Conservation (phyloP, 2,888 invertebrate genomes). For the Brenthis daphne region DNA sequence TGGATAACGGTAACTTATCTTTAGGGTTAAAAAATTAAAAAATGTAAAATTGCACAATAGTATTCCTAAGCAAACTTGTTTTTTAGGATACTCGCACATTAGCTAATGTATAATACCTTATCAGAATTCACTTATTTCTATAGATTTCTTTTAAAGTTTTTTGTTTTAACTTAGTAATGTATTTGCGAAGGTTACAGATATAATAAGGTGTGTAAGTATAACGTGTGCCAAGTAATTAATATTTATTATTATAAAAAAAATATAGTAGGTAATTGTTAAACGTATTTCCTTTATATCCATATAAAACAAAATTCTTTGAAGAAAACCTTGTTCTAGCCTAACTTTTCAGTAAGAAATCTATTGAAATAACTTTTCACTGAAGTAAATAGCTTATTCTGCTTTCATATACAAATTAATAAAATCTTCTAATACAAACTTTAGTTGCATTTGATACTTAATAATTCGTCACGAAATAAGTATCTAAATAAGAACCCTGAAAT, state of each 20-base stretch:
- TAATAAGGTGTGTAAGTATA: neutral
- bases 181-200: conserved; percentile 12
- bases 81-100: conserved; percentile 16
- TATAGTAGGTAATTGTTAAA: neutral
- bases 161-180: neutral
- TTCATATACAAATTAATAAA: too few species aligned
- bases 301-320: neutral
- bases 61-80: conserved; percentile 23
- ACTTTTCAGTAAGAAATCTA: too few species aligned
- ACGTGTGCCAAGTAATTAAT: conserved; percentile 10
- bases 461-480: neutral
- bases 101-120: conserved; percentile 25
- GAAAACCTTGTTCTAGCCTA: neutral
- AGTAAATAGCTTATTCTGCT: too few species aligned
- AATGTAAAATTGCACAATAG: conserved; percentile 46
- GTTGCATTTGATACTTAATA: too few species aligned
- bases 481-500: conserved; percentile 17
- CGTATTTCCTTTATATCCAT: neutral
- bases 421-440: too few species aligned
- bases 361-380: too few species aligned
- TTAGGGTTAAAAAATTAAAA: conserved; percentile 38
- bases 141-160: conserved; percentile 22
- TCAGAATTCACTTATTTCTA: conserved; percentile 30
- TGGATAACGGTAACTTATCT: conserved; percentile 49
- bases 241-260: neutral